These are phyloP conservation scores for Aldabrachelys gigantea DNA, from an alignment of 2,113 vertebrate genomes.

Conservation along the genomic window DNA sequence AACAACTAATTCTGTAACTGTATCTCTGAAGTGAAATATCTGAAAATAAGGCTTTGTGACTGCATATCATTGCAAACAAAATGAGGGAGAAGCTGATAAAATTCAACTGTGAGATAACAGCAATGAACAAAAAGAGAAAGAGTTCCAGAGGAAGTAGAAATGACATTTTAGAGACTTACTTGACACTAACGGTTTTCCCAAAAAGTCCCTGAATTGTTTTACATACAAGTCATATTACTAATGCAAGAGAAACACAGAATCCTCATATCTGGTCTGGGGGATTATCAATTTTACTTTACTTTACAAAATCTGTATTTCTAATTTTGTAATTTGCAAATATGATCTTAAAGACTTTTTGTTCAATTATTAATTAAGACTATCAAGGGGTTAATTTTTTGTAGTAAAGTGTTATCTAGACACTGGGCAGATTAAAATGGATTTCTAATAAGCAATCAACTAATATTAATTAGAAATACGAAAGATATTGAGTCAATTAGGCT, in stretches of 20 bases:
- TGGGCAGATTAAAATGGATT: not conserved
- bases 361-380: not conserved
- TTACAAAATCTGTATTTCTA: not conserved
- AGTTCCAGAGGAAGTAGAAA: not conserved
- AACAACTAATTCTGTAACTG: not conserved
- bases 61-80: not conserved
- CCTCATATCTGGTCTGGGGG: not conserved
- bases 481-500: not conserved
- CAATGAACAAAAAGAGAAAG: not conserved
- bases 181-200: not conserved
- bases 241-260: not conserved
- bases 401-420: not conserved
- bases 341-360: not conserved
- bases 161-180: not conserved
- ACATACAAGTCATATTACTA: not conserved
- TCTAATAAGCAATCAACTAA: not conserved
- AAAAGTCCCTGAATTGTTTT: not conserved
- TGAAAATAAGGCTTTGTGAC: not conserved
- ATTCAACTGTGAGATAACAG: not conserved
- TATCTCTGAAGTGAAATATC: not conserved
- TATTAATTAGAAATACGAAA: not conserved
- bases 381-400: not conserved
- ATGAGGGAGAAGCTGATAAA: not conserved
- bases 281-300: not conserved
- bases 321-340: not conserved